A percentile compares a stretch with the other conserved stretches of the same genome.
Evolutionary conservation across 2,797 vertebrate genomes (phyloP).

Genomic region (Eleutherodactylus coqui): DNA sequence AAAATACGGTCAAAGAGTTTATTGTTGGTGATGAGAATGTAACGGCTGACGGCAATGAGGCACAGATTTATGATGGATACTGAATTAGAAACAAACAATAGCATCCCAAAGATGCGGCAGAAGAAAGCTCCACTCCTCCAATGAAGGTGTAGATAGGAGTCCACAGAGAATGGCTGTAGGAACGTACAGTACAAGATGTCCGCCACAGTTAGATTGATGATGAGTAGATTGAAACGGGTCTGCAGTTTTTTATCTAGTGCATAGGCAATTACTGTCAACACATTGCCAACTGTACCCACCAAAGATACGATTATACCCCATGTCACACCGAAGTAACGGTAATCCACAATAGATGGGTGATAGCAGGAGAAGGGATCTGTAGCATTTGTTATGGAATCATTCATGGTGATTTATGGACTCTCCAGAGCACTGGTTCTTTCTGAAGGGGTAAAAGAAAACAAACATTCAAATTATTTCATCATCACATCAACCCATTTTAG

Average conservation of each 20-base stretch:
- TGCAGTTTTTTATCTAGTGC: slow-evolving; percentile 76
- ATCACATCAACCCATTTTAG: not conserved
- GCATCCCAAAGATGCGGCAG: slow-evolving; percentile 83
- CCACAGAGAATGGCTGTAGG: slow-evolving; percentile 86
- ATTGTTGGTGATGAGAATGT: slow-evolving; percentile 81
- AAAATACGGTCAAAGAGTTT: slow-evolving; percentile 79
- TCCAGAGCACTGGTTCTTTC: not conserved
- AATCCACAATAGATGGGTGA: slow-evolving; percentile 78
- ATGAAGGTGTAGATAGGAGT: slow-evolving; percentile 85
- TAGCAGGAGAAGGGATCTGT: slow-evolving; percentile 82
- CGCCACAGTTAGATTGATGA: slow-evolving; percentile 84
- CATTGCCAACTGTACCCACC: slow-evolving; percentile 82
- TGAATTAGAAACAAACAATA: slow-evolving; percentile 87
- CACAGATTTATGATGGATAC: slow-evolving; percentile 89
- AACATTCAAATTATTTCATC: not conserved
- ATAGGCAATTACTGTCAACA: slow-evolving; percentile 86
- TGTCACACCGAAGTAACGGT: slow-evolving; percentile 83
- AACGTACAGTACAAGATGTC: slow-evolving; percentile 87
- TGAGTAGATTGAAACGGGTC: slow-evolving; percentile 87
- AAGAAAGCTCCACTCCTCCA: slow-evolving; percentile 80
- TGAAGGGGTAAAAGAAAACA: not conserved
- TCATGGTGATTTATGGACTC: slow-evolving; percentile 69
- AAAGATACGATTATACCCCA: slow-evolving; percentile 83
- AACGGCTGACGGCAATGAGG: slow-evolving; percentile 83
- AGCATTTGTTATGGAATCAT: slow-evolving; percentile 59